A percentile compares a stretch with the other conserved stretches of the same genome.
Conservation (phyloP, 2,113 vertebrate genomes). For the Oreochromis niloticus region DNA sequence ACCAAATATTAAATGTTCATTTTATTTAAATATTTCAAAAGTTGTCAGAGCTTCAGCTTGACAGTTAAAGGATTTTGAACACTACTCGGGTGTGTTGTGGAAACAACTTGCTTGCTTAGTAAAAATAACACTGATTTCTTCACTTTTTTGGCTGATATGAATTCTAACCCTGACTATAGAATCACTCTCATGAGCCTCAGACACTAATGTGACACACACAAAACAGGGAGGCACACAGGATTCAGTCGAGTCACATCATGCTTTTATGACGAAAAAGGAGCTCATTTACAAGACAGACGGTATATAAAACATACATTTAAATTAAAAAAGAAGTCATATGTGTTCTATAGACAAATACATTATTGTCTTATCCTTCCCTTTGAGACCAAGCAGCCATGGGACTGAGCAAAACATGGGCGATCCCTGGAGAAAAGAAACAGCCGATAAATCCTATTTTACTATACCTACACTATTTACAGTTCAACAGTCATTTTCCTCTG, state of each 20-base stretch:
- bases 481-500: conserved; percentile 71
- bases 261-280: conserved; percentile 75
- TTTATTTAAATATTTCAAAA: background rate
- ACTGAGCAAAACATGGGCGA: conserved; percentile 57
- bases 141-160: background rate
- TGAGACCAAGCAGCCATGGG: conserved; percentile 60
- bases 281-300: conserved; percentile 71
- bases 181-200: background rate
- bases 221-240: conserved; percentile 28
- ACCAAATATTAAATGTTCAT: background rate
- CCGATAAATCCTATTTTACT: conserved; percentile 46
- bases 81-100: background rate
- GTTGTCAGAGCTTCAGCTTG: background rate
- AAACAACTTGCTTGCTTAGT: background rate
- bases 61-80: background rate
- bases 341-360: conserved; percentile 62
- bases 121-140: background rate
- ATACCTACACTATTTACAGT: conserved; percentile 70
- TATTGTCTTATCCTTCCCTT: conserved; percentile 41
- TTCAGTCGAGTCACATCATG: conserved; percentile 67
- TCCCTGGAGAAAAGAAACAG: conserved; percentile 54
- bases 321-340: conserved; percentile 59
- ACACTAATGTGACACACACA: background rate
- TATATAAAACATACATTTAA: conserved; percentile 73
- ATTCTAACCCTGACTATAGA: background rate